These are phyloP conservation scores for Tetanocera ferruginea DNA, from an alignment of 2,888 invertebrate species.

Conservation along the genomic window DNA sequence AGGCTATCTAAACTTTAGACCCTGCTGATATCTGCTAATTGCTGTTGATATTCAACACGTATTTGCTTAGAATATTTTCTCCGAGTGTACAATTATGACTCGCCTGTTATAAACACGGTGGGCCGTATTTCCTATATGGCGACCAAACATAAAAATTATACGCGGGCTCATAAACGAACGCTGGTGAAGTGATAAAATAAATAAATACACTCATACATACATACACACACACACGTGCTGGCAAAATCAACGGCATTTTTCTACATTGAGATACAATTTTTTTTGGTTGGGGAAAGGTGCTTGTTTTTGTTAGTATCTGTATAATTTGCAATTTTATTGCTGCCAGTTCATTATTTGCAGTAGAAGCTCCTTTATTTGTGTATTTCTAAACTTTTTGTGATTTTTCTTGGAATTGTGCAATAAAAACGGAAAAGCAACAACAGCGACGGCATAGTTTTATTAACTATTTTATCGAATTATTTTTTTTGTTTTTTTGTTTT, in stretches of 20 bases:
- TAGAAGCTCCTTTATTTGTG: slow-evolving; percentile 39
- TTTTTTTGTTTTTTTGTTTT: not conserved
- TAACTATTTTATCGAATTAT: slow-evolving; percentile 2
- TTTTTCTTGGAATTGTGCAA: slow-evolving; percentile 24
- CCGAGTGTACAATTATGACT: slow-evolving; percentile 6
- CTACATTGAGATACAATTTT: not conserved
- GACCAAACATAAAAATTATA: slow-evolving; percentile 12
- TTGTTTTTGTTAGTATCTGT: not conserved
- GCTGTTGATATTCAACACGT: slow-evolving; percentile 24
- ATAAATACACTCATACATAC: not conserved
- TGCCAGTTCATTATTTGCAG: slow-evolving; percentile 22
- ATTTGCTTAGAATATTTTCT: not conserved
- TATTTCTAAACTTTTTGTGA: slow-evolving; percentile 37
- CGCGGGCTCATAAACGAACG: slow-evolving; percentile 13
- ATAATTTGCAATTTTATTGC: slow-evolving; percentile 30
- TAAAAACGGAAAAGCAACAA: not conserved
- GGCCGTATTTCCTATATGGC: not conserved
- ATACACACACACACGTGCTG: not conserved
- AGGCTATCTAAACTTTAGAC: slow-evolving; percentile 65
- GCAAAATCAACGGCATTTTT: not conserved
- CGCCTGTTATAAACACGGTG: not conserved
- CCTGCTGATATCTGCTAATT: slow-evolving; percentile 40
- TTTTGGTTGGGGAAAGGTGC: not conserved
- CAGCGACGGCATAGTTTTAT: not conserved
- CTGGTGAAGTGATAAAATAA: slow-evolving; percentile 22